Conservation (phyloP, 2,797 vertebrate genomes). For the Anguilla anguilla region DNA sequence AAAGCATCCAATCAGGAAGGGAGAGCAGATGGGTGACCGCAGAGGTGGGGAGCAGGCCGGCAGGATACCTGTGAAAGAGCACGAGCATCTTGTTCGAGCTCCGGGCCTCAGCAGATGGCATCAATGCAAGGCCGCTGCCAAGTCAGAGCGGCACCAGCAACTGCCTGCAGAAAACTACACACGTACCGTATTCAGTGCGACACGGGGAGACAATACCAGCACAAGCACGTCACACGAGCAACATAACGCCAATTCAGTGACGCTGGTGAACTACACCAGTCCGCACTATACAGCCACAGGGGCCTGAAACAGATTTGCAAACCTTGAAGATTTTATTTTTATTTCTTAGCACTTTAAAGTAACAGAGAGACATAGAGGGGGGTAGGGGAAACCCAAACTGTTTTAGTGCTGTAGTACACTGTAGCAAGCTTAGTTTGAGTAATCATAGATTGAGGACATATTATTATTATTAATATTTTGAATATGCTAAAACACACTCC, state of each 20-base stretch:
- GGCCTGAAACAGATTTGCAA: neutral
- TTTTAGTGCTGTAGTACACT: neutral
- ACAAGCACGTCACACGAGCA: neutral
- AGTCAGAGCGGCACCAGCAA: neutral
- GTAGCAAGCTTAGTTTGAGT: neutral
- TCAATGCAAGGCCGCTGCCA: conserved; percentile 35
- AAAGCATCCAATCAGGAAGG: neutral
- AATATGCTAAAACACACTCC: neutral
- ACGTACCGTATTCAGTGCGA: neutral
- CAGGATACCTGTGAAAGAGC: conserved; percentile 53
- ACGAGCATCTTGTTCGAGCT: conserved; percentile 54
- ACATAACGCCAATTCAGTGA: neutral
- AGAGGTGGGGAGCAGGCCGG: conserved; percentile 4
- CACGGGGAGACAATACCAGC: neutral
- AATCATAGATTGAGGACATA: neutral
- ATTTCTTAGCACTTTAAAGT: neutral
- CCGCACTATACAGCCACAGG: neutral
- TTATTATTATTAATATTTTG: neutral
- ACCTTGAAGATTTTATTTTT: neutral
- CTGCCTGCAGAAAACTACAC: neutral
- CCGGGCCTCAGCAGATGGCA: conserved; percentile 59
- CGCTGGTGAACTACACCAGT: neutral
- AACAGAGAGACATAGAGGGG: neutral
- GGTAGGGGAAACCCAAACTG: neutral
- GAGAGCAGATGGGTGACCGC: conserved; percentile 25